These are phyloP conservation scores for Dryobota labecula DNA, from an alignment of 2,888 invertebrate species.

Conservation along the genomic window DNA sequence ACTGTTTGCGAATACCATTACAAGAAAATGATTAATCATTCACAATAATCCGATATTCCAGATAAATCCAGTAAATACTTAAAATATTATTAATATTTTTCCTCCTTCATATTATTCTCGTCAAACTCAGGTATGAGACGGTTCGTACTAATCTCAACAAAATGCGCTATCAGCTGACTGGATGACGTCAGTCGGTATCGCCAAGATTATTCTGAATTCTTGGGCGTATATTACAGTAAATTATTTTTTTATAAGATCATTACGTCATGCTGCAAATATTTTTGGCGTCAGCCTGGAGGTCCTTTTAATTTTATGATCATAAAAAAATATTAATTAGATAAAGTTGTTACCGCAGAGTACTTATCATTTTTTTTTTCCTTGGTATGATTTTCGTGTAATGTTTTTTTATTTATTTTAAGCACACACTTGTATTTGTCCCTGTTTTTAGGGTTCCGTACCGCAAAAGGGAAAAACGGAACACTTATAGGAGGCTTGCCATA, in stretches of 20 bases:
- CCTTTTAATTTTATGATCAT: no score
- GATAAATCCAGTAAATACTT: slow-evolving; percentile 1
- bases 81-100: slow-evolving; percentile 18
- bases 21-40: slow-evolving; percentile 9
- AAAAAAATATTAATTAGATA: no score
- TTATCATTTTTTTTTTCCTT: no score
- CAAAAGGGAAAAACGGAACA: no score
- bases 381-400: no score
- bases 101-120: slow-evolving; percentile 37
- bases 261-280: slow-evolving; percentile 53
- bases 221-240: slow-evolving; percentile 27
- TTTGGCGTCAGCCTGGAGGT: slow-evolving; percentile 3
- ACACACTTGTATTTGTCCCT: no score
- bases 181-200: slow-evolving; percentile 57
- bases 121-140: slow-evolving; percentile 19
- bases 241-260: slow-evolving; percentile 27
- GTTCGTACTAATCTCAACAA: slow-evolving; percentile 34
- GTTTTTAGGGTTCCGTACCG: no score
- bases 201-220: slow-evolving; percentile 51
- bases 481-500: no score
- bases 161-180: slow-evolving; percentile 55
- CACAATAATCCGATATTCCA: slow-evolving; percentile 5
- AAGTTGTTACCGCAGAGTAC: no score
- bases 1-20: no score
- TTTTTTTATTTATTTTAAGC: no score